Evolutionary conservation across 2,797 vertebrate species (phyloP), one percentile per base, ranked within the genome.

Genomic region (Petrocephalus schoutedeni): DNA sequence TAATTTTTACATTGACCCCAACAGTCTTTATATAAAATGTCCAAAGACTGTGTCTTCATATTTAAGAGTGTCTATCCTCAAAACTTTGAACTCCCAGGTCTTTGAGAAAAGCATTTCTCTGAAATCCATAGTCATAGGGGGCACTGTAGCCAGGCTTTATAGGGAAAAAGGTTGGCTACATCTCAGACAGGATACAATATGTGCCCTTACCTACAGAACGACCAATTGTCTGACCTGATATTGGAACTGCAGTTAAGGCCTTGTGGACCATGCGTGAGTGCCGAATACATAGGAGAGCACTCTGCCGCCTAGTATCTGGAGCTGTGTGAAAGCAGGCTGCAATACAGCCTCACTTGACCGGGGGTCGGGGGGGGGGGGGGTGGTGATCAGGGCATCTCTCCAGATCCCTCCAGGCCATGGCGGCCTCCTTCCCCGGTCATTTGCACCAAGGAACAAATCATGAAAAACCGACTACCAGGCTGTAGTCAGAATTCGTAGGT

Each of bases 391-490:
- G n/a, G 64, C 10, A 71, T 36, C 4, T 32, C 10, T 41, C 32
- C 16, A 41, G 89, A 88, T 88, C 49, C 64, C 51, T 74, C 45
- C n/a, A 53, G 41, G 7, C 45, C 49, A 28, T 16, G 83, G 88
- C 84, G 74, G 80, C 86, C 84, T 71, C 59, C 58, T 88, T 89
- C 88, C 28, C 90, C 21, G 85, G 89, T 89, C 87, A 85, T 74
- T 19, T 86, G 87, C 87, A 82, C 74, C 59, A 14, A 86, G 87
- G 77, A 89, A 56, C 49, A 87, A n/a, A 56, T 21, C 88, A 90
- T 90, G 89, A 91, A 89, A 90, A 89, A 91, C 86, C 53, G 58
- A 87, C 28, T 51, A 88, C 58, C 82, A 41, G 4, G 83, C 54
- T 85, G 51, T 84, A 87, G 58, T 86, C 58, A 88, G 74, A 85